phyloP scores from a whole-genome alignment of 1,140 invertebrate genomes.

The Drosophila insularis region DNA sequence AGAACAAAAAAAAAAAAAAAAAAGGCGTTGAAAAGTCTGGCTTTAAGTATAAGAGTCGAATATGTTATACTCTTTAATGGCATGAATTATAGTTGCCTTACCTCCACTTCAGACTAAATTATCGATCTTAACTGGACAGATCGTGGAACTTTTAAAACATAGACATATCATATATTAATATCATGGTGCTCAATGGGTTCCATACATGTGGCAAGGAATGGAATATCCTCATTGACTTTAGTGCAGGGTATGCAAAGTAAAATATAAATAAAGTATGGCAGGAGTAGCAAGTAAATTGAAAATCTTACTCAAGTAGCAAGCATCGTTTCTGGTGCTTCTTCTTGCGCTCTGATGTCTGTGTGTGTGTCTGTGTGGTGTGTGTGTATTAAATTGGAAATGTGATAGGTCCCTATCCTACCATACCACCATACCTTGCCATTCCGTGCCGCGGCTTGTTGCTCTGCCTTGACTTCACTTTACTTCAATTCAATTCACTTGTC shows the following conservation, averaged over 20 bases:
- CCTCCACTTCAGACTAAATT: too few species aligned
- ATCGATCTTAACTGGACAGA: too few species aligned
- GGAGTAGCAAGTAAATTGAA: conserved; percentile 62
- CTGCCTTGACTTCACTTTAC: background rate
- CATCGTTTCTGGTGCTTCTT: conserved; percentile 33
- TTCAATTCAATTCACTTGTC: background rate
- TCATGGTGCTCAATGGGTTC: too few species aligned
- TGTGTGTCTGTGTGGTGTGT: conserved; percentile 26
- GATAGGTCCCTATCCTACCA: conserved; percentile 35
- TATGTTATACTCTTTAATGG: background rate
- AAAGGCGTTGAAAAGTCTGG: background rate
- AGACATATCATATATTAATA: too few species aligned
- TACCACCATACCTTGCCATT: background rate
- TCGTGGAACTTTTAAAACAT: too few species aligned
- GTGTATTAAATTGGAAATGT: conserved; percentile 68
- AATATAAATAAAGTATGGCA: conserved; percentile 5
- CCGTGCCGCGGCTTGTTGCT: background rate
- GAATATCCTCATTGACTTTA: too few species aligned
- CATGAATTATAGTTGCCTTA: too few species aligned
- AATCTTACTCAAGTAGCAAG: conserved; percentile 71
- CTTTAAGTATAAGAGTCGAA: background rate
- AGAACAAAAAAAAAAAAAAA: conserved; percentile 11
- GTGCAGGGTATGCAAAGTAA: background rate
- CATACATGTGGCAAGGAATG: too few species aligned
- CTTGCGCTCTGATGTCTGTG: conserved; percentile 21